These are phyloP conservation scores for Scaptomyza reducta DNA, from an alignment of 2,888 invertebrate genomes.

Conservation along the genomic window DNA sequence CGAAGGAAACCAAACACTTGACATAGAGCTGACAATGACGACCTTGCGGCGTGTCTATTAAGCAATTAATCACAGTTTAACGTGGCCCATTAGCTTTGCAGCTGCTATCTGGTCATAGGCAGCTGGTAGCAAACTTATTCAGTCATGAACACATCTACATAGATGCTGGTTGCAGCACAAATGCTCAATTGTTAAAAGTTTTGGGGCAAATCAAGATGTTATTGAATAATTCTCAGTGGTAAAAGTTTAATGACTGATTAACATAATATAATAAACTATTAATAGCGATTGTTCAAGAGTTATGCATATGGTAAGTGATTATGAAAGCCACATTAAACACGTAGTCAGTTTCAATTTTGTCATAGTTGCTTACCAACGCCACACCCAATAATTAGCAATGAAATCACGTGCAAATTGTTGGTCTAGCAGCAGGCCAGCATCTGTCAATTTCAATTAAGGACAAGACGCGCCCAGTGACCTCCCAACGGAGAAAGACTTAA, in stretches of 20 bases:
- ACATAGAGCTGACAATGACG: slow-evolving; percentile 20
- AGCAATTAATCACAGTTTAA: slow-evolving; percentile 50
- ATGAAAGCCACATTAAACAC: slow-evolving; percentile 23
- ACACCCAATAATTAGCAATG: slow-evolving; percentile 69
- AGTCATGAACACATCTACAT: slow-evolving; percentile 7
- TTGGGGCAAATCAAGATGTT: slow-evolving; percentile 14
- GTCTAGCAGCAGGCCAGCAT: slow-evolving; percentile 48
- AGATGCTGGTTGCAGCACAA: not conserved
- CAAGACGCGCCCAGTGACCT: slow-evolving; percentile 23
- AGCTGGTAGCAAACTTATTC: slow-evolving; percentile 1
- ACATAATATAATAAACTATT: slow-evolving; percentile 26
- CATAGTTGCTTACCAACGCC: slow-evolving; percentile 13
- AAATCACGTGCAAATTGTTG: slow-evolving; percentile 68
- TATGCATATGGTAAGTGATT: slow-evolving; percentile 1
- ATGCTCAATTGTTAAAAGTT: slow-evolving; percentile 16
- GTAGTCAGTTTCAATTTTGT: slow-evolving; percentile 46
- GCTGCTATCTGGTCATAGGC: slow-evolving; percentile 26
- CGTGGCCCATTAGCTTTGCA: slow-evolving; percentile 48
- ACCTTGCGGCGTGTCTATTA: slow-evolving; percentile 39
- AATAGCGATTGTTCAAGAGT: slow-evolving; percentile 15
- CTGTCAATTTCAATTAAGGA: slow-evolving; percentile 73
- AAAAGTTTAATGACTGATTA: slow-evolving; percentile 48
- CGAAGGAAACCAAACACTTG: slow-evolving; percentile 48
- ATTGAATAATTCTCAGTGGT: slow-evolving; percentile 32
- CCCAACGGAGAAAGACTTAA: not conserved